phyloP scores from a whole-genome alignment of 2,797 vertebrate genomes.

The Macropodus opercularis region DNA sequence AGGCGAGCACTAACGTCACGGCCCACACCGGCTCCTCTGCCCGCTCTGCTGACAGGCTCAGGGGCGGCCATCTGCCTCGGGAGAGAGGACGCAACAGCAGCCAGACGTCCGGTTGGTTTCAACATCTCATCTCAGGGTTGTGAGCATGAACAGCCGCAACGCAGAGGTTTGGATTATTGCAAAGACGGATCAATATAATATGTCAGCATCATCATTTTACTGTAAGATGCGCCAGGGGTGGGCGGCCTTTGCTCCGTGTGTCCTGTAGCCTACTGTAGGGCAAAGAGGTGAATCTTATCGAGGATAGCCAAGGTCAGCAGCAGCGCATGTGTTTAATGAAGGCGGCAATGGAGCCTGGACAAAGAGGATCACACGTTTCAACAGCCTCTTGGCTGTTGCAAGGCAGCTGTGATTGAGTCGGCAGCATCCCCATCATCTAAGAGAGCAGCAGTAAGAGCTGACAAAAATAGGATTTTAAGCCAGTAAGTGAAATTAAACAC shows the following conservation, averaged over 20 bases:
- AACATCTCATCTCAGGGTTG: no score
- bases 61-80: no score
- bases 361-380: conserved; percentile 38
- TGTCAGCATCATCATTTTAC: conserved; percentile 51
- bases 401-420: conserved; percentile 39
- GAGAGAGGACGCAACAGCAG: no score
- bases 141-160: conserved; percentile 20
- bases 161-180: conserved; percentile 66
- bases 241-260: conserved; percentile 19
- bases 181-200: conserved; percentile 69
- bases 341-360: conserved; percentile 26
- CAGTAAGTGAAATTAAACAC: neutral
- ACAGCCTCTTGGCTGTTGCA: conserved; percentile 29
- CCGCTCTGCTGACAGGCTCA: conserved; percentile 38
- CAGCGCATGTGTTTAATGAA: conserved; percentile 66
- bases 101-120: no score
- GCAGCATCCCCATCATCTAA: conserved; percentile 19
- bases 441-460: conserved; percentile 1
- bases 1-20: conserved; percentile 33
- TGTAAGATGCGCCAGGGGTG: neutral
- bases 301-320: conserved; percentile 67
- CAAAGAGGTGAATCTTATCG: conserved; percentile 57
- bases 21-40: conserved; percentile 46
- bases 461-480: neutral
- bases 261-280: conserved; percentile 15